These are phyloP conservation scores for Calonectris borealis DNA, from an alignment of 2,113 vertebrate genomes.

Conservation along the genomic window DNA sequence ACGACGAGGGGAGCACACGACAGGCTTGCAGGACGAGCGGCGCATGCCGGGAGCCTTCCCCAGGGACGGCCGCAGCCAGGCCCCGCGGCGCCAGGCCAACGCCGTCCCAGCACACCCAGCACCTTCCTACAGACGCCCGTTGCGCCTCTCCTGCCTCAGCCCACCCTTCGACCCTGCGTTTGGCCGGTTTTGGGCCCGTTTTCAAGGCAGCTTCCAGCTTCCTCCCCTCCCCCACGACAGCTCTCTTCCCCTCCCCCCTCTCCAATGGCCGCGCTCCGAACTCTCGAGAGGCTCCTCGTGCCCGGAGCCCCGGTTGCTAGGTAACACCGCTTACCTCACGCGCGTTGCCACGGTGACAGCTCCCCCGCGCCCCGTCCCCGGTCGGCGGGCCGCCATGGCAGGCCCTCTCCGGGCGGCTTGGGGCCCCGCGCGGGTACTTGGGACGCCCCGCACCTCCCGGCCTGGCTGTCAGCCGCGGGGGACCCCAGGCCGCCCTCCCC, in stretches of 20 bases:
- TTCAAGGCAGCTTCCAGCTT: not conserved
- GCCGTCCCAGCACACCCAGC: accelerated
- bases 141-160: accelerated
- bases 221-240: not conserved
- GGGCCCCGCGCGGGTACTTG: not conserved
- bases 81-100: accelerated
- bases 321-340: not conserved
- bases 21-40: accelerated
- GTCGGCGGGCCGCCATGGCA: not conserved
- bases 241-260: not conserved
- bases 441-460: not conserved
- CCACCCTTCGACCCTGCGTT: not conserved
- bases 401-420: not conserved
- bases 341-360: not conserved
- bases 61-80: accelerated
- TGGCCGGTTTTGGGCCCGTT: too few relatives aligned
- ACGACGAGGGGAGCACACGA: accelerated
- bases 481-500: accelerated
- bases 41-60: accelerated
- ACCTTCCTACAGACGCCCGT: not conserved
- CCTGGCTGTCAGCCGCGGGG: not conserved
- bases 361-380: not conserved
- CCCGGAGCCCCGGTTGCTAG: not conserved
- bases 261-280: not conserved
- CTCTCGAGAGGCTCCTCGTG: not conserved